Evolutionary conservation across 2,797 vertebrate species (phyloP).

Genomic region (Petrocephalus sullivani): DNA sequence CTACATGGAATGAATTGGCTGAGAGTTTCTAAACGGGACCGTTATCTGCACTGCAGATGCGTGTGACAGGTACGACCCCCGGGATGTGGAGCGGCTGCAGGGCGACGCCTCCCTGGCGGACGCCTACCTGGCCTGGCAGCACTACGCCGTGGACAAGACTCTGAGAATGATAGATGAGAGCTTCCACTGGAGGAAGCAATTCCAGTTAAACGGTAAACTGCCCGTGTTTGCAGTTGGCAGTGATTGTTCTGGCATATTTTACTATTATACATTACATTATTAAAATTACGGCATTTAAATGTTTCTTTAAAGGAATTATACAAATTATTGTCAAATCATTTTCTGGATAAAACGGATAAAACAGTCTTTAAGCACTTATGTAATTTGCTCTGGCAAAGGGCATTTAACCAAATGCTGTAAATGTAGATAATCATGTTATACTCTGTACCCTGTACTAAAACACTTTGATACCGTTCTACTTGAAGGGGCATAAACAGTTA

Average conservation of each 20-base stretch:
- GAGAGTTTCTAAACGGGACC: neutral
- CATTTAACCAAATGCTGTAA: too few relatives aligned
- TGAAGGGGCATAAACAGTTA: neutral
- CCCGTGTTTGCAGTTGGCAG: neutral
- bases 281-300: neutral
- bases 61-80: slow-evolving; percentile 80
- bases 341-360: neutral
- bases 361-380: too few relatives aligned
- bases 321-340: neutral
- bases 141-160: slow-evolving; percentile 73
- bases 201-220: slow-evolving; percentile 77
- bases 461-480: neutral
- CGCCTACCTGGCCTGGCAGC: slow-evolving; percentile 78
- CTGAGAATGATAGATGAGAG: slow-evolving; percentile 97
- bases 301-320: neutral
- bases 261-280: neutral
- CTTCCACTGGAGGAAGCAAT: slow-evolving; percentile 90
- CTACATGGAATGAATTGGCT: neutral
- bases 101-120: slow-evolving; percentile 76
- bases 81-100: slow-evolving; percentile 83
- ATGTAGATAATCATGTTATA: neutral
- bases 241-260: neutral
- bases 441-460: neutral
- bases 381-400: too few relatives aligned
- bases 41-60: slow-evolving; percentile 58